phyloP scores from a whole-genome alignment of 2,113 vertebrate species.

The Myodes glareolus region DNA sequence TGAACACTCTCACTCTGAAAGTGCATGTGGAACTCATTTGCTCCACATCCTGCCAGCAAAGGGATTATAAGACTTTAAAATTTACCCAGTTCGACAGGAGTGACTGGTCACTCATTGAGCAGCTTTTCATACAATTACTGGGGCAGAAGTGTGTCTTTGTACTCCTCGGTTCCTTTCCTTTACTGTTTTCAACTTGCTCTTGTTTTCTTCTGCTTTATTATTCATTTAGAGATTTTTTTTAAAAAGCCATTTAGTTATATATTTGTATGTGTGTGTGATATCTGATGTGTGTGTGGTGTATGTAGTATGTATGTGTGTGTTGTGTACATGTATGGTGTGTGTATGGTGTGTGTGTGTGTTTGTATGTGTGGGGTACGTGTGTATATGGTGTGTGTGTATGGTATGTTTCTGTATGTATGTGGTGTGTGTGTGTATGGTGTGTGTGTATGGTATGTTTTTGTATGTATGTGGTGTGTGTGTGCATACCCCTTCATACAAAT shows the following conservation, averaged over 20 bases:
- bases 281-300: background rate
- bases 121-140: slow-evolving; percentile 22
- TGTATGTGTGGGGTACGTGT: too few species aligned
- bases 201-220: slow-evolving; percentile 50
- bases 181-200: slow-evolving; percentile 35
- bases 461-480: background rate
- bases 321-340: too few species aligned
- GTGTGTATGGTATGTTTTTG: background rate
- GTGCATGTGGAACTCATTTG: background rate
- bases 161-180: slow-evolving; percentile 30
- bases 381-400: too few species aligned
- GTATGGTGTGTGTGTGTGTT: too few species aligned
- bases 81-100: background rate
- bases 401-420: background rate
- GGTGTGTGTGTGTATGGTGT: too few species aligned
- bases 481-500: background rate
- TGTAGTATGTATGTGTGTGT: too few species aligned
- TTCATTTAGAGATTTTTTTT: slow-evolving; percentile 2
- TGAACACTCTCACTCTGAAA: background rate
- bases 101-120: background rate
- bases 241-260: background rate
- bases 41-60: background rate
- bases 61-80: slow-evolving; percentile 40
- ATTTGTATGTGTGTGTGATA: background rate
- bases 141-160: slow-evolving; percentile 27